A percentile compares a stretch with the other conserved stretches of the same genome.
Conservation (phyloP, 2,113 vertebrate species). For the Mormyrus iriodes region DNA sequence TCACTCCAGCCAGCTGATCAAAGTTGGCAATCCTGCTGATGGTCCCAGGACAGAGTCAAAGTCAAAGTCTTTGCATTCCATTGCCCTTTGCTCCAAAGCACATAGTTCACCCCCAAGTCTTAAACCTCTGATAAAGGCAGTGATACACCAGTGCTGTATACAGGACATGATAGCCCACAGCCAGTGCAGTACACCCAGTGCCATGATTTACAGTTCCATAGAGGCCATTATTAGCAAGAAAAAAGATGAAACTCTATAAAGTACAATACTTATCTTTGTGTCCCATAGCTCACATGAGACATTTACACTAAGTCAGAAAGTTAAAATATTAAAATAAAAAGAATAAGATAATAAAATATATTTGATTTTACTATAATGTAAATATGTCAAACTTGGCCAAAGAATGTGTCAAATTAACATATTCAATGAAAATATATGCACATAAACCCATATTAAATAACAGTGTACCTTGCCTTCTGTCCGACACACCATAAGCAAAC, state of each 20-base stretch:
- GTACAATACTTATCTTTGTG: neutral
- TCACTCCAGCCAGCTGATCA: neutral
- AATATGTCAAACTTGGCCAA: neutral
- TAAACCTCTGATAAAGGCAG: conserved; percentile 70
- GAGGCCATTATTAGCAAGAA: conserved; percentile 38
- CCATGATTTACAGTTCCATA: conserved; percentile 69
- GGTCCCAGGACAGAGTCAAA: conserved; percentile 60
- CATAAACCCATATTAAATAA: neutral
- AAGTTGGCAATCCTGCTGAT: too few species aligned
- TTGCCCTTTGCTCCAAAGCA: conserved; percentile 66
- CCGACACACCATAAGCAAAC: neutral
- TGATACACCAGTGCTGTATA: conserved; percentile 66
- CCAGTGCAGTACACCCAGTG: conserved; percentile 62
- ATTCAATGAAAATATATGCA: neutral
- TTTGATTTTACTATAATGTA: neutral
- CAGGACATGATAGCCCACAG: conserved; percentile 64
- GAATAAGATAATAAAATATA: too few species aligned
- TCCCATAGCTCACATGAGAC: neutral
- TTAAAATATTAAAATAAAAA: too few species aligned
- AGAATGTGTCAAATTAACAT: neutral
- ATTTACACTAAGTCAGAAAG: neutral
- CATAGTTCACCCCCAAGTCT: conserved; percentile 69
- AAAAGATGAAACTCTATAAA: neutral
- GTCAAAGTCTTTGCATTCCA: conserved; percentile 69
- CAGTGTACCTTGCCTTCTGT: neutral